Base-by-base conservation (phyloP, 2,888 invertebrate genomes). In the Charanyca ferruginea region DNA sequence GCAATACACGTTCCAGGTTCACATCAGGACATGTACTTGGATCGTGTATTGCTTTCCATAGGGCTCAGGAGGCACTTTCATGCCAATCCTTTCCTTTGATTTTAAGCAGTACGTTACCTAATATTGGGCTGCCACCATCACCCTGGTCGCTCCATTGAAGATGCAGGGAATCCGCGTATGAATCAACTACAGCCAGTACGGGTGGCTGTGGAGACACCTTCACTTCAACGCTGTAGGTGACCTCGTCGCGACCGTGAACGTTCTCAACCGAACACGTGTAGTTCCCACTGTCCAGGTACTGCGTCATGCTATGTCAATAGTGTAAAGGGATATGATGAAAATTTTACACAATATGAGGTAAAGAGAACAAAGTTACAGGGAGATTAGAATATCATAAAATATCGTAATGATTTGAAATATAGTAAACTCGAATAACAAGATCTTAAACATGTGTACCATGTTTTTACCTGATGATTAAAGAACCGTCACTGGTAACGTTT, bases 251-350 rank as follows among this genome's bases (percentile, higher is more conserved):
- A 2, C 98, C 98, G 92, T 98, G 97, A 11, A 96, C 96, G 89
- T 99, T 99, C 86, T 98, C 98, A 0, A 98, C 98, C 41, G 96
- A 95, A 88, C 99, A 99, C 0, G 98, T 98, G 91, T 98, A 99
- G 93, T 98, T 98, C 16, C 98, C 98, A 80, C 98, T 98, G 91
- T 99, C 98, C 23, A 97, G 97, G 79, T 97, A 97, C 88, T 98
- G 98, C 5, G 98, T 95, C 94, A 95, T 94, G 76, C 96, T 96
- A 95, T 69, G 55, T 53, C 62, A 60, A 72, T 52, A 48, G 64
- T 58, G 49, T 25, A 23, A 69, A 70, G 44, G 44, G 51, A 55
- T 25, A 7, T 32, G 54, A n/a, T 74, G 61, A 74, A 72, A 53
- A 72, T 47, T 32, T 28, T 28, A 55, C 28, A 35, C 22, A 53